Base-by-base conservation (phyloP, 2,113 vertebrate species). In the Picathartes gymnocephalus region DNA sequence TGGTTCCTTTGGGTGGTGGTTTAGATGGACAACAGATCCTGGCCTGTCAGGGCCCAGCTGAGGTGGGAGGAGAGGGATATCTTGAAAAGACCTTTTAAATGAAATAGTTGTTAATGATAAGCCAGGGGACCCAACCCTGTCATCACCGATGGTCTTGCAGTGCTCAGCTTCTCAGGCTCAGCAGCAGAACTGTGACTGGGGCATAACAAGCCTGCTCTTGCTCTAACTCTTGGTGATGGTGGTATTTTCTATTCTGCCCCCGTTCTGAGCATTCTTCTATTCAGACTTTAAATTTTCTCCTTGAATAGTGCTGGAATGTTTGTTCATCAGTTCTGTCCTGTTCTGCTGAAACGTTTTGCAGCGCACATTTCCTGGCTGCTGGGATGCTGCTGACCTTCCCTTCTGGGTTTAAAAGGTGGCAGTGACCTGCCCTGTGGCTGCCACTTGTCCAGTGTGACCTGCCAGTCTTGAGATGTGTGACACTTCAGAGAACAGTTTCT, bases 301-400 rank as follows among this genome's bases (percentile, higher is more conserved):
- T 11, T 56, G 60, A 69, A 11, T 40, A 25, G 13, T 10, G 23
- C 24, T 77, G 70, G 23, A 42, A 19, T 73, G 21, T 50, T 70
- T 45, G 30, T 45, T 57, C 65, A 33, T 69, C 54, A 4, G 3
- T 48, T 62, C 31, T 35, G 31, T 12, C 28, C 73, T 50, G 1
- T 60, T 25, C 50, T 56, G 65, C 44, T 53, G 81, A 33, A 62
- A 54, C 0, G 0, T 44, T 86, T 64, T 78, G 60, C 74, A 45
- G 76, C 61, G 9, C 15, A 1, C 0, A 0, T 37, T 70, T 60
- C 27, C 56, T 44, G 44, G 53, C 73, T 62, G 57, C 81, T 45
- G 33, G 21, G 68, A 18, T 48, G 45, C 60, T 78, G 30, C 50
- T 61, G 19, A 9, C 56, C 65, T 48, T 28, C 90, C 15, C 24